phyloP scores from a whole-genome alignment of 2,113 vertebrate genomes.

The Stegastes partitus region DNA sequence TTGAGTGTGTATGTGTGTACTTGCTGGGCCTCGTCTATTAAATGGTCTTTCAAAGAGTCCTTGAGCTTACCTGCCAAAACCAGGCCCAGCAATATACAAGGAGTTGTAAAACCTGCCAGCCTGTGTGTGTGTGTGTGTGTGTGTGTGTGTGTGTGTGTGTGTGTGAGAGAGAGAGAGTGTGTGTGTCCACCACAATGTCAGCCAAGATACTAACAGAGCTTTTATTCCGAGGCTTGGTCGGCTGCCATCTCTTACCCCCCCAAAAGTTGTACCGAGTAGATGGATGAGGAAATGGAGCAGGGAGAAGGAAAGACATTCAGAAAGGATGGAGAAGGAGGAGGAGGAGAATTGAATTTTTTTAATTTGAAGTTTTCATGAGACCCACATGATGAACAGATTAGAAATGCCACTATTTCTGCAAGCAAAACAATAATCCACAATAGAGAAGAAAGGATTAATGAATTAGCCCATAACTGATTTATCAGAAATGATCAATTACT shows the following conservation, averaged over 20 bases:
- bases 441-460: no score
- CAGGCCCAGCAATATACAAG: constrained; percentile 76
- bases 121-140: constrained; percentile 44
- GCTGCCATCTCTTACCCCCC: constrained; percentile 71
- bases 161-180: constrained; percentile 38
- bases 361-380: background rate
- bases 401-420: background rate
- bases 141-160: constrained; percentile 51
- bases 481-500: no score
- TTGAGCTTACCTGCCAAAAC: constrained; percentile 83
- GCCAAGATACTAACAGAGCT: constrained; percentile 84
- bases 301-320: constrained; percentile 21
- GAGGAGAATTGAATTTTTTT: constrained; percentile 11
- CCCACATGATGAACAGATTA: background rate
- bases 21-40: constrained; percentile 59
- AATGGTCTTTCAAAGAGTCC: constrained; percentile 84
- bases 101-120: constrained; percentile 81
- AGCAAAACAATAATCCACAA: no score
- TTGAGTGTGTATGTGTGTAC: constrained; percentile 11
- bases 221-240: constrained; percentile 81
- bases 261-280: constrained; percentile 54
- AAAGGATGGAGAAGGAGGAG: constrained; percentile 1
- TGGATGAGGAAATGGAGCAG: constrained; percentile 54
- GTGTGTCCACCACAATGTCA: constrained; percentile 80
- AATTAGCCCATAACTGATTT: no score